Conservation (phyloP, 2,113 vertebrate species). For the Periophthalmus modestus region DNA sequence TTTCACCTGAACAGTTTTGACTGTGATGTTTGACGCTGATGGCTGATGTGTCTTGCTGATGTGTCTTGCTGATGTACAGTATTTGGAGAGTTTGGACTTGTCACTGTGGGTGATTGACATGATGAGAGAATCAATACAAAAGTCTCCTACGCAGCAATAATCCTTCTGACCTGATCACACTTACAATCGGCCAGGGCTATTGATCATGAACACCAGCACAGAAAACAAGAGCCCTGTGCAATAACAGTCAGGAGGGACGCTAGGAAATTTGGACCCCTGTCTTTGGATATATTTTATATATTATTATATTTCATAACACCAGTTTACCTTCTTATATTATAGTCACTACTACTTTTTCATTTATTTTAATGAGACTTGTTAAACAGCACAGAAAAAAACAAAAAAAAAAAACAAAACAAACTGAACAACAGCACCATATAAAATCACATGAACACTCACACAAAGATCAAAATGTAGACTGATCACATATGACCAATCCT, state of each 20-base stretch:
- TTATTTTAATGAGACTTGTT: too few species aligned
- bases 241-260: slow-evolving; percentile 61
- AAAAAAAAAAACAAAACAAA: too few species aligned
- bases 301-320: too few species aligned
- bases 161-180: slow-evolving; percentile 75
- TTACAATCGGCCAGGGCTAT: slow-evolving; percentile 73
- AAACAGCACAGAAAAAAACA: too few species aligned
- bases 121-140: slow-evolving; percentile 73
- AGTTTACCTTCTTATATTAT: too few species aligned
- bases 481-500: too few species aligned
- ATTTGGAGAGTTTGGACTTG: slow-evolving; percentile 67
- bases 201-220: slow-evolving; percentile 67
- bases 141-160: slow-evolving; percentile 73
- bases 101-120: slow-evolving; percentile 73
- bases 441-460: too few species aligned
- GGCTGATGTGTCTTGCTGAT: slow-evolving; percentile 38
- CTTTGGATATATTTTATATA: not conserved
- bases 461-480: too few species aligned
- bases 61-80: slow-evolving; percentile 64
- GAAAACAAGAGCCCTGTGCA: slow-evolving; percentile 68
- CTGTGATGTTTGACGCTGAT: slow-evolving; percentile 1
- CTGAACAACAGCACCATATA: too few species aligned
- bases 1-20: slow-evolving; percentile 4
- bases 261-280: not conserved
- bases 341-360: too few species aligned